Conservation (phyloP, 2,888 invertebrate genomes). For the Halocaridina rubra region DNA sequence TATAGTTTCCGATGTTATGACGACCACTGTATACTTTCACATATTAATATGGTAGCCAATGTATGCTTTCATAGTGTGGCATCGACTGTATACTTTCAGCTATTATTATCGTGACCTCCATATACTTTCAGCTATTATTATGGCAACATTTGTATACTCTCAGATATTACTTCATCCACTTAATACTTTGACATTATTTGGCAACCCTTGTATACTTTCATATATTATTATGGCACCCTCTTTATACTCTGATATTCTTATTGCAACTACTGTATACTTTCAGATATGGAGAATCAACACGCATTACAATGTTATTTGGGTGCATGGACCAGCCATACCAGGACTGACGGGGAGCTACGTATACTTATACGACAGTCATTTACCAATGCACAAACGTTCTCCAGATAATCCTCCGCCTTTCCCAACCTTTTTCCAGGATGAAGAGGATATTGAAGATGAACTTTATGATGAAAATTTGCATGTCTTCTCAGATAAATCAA, state of each 20-base stretch:
- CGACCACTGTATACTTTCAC: too few relatives aligned
- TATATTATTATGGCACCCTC: background rate
- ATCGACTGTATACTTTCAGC: too few relatives aligned
- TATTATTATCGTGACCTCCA: too few relatives aligned
- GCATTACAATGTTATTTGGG: slow-evolving; percentile 93
- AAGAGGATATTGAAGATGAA: slow-evolving; percentile 40
- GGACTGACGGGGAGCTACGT: slow-evolving; percentile 85
- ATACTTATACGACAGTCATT: slow-evolving; percentile 83
- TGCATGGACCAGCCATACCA: slow-evolving; percentile 83
- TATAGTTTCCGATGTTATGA: too few relatives aligned
- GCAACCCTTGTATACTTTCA: too few relatives aligned
- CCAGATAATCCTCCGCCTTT: slow-evolving; percentile 48
- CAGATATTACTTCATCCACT: too few relatives aligned
- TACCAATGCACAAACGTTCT: slow-evolving; percentile 73
- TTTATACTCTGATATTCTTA: background rate
- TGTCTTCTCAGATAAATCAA: slow-evolving; percentile 32
- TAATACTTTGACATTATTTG: too few relatives aligned
- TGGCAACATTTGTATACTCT: too few relatives aligned
- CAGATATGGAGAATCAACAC: slow-evolving; percentile 92
- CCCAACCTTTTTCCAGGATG: slow-evolving; percentile 58
- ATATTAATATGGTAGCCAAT: too few relatives aligned
- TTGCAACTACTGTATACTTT: slow-evolving; percentile 66
- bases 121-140: too few relatives aligned
- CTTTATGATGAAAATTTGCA: slow-evolving; percentile 34
- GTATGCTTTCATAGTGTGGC: too few relatives aligned